A percentile compares a stretch with the other conserved stretches of the same genome.
phyloP scores from a whole-genome alignment of 2,797 vertebrate genomes.

The Gymnothorax javanicus region DNA sequence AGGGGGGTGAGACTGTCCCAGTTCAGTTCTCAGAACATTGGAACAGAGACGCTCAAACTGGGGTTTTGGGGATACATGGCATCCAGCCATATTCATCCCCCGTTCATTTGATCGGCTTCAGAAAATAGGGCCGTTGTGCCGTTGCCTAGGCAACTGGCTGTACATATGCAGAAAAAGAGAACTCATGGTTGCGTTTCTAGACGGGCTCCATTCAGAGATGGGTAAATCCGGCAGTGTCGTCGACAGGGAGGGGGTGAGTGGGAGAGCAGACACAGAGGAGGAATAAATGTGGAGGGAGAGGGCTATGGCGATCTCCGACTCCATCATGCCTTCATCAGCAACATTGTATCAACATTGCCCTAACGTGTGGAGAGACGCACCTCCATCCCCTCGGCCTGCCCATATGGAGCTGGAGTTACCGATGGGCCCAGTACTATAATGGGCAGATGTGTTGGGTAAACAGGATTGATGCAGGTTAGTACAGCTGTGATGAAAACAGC shows the following conservation, averaged over 20 bases:
- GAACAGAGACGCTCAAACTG: background rate
- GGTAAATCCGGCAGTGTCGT: background rate
- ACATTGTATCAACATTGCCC: background rate
- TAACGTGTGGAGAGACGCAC: background rate
- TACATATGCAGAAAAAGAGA: background rate
- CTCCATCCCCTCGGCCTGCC: background rate
- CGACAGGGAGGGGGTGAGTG: background rate
- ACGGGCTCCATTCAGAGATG: background rate
- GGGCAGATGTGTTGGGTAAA: slow-evolving; percentile 1
- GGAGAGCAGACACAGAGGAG: background rate
- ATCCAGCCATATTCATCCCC: too few species aligned
- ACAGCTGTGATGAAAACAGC: background rate
- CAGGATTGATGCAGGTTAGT: background rate
- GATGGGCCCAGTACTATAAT: background rate
- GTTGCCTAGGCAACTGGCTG: slow-evolving; percentile 1
- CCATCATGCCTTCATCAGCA: background rate
- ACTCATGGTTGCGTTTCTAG: background rate
- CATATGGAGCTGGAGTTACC: background rate
- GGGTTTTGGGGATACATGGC: too few species aligned
- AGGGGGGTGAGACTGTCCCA: too few species aligned
- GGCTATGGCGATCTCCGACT: background rate
- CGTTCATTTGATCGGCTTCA: background rate
- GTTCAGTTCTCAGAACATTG: background rate
- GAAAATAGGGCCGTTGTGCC: background rate
- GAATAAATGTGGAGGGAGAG: background rate